Base-by-base conservation (phyloP, 2,113 vertebrate genomes). In the Platycercus adscitus region DNA sequence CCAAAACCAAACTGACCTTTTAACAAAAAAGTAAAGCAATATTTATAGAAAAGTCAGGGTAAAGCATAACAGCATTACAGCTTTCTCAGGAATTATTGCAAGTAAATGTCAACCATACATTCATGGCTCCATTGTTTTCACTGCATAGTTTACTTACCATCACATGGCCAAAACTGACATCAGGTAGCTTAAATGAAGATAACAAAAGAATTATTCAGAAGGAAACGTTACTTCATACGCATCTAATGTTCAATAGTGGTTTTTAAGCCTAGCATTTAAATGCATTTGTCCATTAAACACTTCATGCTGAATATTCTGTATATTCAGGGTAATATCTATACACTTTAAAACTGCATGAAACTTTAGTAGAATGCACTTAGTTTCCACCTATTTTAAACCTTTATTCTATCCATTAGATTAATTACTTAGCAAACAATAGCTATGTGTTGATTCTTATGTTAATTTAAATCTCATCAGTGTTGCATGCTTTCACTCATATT, bases 141-240 rank as follows among this genome's bases (percentile, higher is more conserved):
- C 31, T 43, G 44, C 94, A 82, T 18, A 71, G 21, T 21, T 68
- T 79, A 97, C 97, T 97, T 91, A 97, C 97, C 97, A 97, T 97
- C 80, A 97, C 86, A 52, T 97, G 97, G 69, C 97, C 97, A 96
- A 97, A 97, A 90, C 97, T 97, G 89, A 97, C 97, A 96, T 97
- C 97, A 89, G 97, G 97, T 50, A 97, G 97, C 97, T 97, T 95
- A 93, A 96, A 81, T 65, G 75, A 91, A 96, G 50, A 88, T 31
- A 95, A 88, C 1, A 94, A 94, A 90, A 95, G 7, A 85, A 92
- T 78, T 95, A 81, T 35, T 96, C 21, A 93, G 84, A 73, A 47
- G 44, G 78, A 92, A 90, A 71, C 9, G 61, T 47, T 91, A 13
- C 8, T 92, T 84, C 37, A 83, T 46, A 52, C 3, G 10, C n/a